phyloP scores from a whole-genome alignment of 2,797 vertebrate species.

The Thamnophis elegans region DNA sequence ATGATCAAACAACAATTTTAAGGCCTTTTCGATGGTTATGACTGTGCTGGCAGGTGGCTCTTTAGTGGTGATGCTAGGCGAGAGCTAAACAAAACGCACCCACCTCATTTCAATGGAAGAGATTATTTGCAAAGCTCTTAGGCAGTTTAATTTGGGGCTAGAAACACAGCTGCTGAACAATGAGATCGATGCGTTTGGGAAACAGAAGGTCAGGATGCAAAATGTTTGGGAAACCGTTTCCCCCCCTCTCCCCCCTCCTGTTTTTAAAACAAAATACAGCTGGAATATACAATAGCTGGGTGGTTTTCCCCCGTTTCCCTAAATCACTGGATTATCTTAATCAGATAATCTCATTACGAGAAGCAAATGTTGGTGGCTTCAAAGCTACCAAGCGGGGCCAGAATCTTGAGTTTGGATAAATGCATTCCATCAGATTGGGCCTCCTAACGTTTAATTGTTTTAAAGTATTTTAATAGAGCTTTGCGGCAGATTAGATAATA shows the following conservation, averaged over 20 bases:
- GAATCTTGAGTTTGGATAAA: neutral
- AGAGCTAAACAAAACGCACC: slow-evolving; percentile 18
- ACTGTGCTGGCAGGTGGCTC: slow-evolving; percentile 30
- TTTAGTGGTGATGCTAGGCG: neutral
- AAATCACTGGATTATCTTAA: slow-evolving; percentile 40
- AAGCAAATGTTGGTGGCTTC: slow-evolving; percentile 16
- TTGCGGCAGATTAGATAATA: slow-evolving; percentile 3
- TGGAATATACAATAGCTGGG: slow-evolving; percentile 7
- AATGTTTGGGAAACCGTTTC: slow-evolving; percentile 45
- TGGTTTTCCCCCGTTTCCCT: slow-evolving; percentile 9
- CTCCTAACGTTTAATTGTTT: slow-evolving; percentile 6
- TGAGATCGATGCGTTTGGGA: slow-evolving; percentile 43
- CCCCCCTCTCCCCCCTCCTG: too few species aligned
- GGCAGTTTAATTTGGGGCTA: slow-evolving; percentile 34
- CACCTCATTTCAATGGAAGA: slow-evolving; percentile 26
- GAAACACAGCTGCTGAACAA: slow-evolving; percentile 49
- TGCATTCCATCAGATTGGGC: neutral
- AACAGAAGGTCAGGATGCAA: slow-evolving; percentile 38
- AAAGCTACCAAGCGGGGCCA: slow-evolving; percentile 13
- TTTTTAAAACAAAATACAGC: neutral
- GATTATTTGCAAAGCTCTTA: slow-evolving; percentile 40
- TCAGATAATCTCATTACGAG: slow-evolving; percentile 31
- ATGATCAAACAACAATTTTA: slow-evolving; percentile 40
- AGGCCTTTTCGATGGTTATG: slow-evolving; percentile 43
- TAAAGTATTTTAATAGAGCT: slow-evolving; percentile 13